A percentile compares a stretch with the other conserved stretches of the same genome.
These are phyloP conservation scores for Lithodes maja DNA, from an alignment of 2,888 invertebrate genomes.

Conservation along the genomic window DNA sequence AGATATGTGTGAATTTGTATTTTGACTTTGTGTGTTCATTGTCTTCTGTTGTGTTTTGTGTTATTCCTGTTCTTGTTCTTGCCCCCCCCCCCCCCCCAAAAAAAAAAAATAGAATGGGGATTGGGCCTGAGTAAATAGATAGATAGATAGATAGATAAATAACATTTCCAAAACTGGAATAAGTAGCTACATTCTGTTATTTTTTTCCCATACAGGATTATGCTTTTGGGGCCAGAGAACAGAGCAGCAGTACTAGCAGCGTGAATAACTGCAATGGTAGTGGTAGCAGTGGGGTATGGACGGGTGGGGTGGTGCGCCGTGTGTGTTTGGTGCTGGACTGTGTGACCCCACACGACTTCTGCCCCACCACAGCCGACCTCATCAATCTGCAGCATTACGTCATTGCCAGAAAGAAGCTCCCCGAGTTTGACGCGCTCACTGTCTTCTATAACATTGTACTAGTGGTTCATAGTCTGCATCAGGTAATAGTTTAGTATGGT, in stretches of 20 bases:
- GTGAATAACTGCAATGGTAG: constrained; percentile 9
- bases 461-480: constrained; percentile 84
- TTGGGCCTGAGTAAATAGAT: no score
- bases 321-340: constrained; percentile 85
- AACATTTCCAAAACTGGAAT: no score
- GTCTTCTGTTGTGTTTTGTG: no score
- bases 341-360: constrained; percentile 82
- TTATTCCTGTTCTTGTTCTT: no score
- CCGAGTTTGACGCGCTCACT: constrained; percentile 83
- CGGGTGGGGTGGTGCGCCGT: constrained; percentile 75
- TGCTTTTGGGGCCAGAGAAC: constrained; percentile 58
- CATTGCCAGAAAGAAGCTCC: constrained; percentile 84
- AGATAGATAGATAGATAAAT: no score
- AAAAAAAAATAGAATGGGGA: no score
- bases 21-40: no score
- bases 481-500: constrained; percentile 76
- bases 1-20: no score
- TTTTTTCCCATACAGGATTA: constrained; percentile 46
- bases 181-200: no score
- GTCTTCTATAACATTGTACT: constrained; percentile 85
- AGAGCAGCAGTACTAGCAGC: constrained; percentile 23
- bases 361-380: constrained; percentile 78
- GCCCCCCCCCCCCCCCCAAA: no score
- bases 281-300: constrained; percentile 72
- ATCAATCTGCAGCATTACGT: constrained; percentile 85